Evolutionary conservation across 2,113 vertebrate genomes (phyloP), one percentile per base, ranked within the genome.

Genomic region (Sigmodon hispidus): DNA sequence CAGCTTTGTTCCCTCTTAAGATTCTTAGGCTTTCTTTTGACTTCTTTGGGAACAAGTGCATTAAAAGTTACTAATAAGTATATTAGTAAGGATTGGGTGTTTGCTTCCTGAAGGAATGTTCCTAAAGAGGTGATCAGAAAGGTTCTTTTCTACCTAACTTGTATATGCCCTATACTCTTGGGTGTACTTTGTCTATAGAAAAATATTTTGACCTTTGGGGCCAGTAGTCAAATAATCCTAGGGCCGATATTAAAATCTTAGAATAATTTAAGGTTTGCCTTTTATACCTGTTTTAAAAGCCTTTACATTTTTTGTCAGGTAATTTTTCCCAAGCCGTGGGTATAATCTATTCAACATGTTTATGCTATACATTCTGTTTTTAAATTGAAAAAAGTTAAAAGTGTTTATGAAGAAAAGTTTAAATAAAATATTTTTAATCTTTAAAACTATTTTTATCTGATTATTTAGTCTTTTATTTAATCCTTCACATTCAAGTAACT

Each of bases 381-480:
- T 98, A 98, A 98, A 98, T 96, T 96, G 97, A 98, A 97, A 98
- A 95, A 96, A 98, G 98, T 98, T 98, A 97, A 98, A 98, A 98
- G 97, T 98, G 92, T 98, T 98, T 98, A 99, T 98, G 98, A 98
- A 98, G 97, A 98, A 97, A 98, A 98, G 89, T 99, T 98, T 99
- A 99, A 99, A 99, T 99, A 99, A 99, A 99, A 98, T 99, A 99
- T 99, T 99, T 99, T 99, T 98, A 97, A 98, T 98, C 98, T 98
- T 98, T 98, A 98, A 98, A 97, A 87, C n/a, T 48, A 97, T 36
- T 88, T 65, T 94, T 96, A 98, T 96, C 91, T 92, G 88, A 83
- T 96, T 97, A 93, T 96, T 97, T 96, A 80, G 67, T 91, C 83
- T 95, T 81, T 95, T 55, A 92, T 90, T 75, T 89, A 94, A 85